Percentiles rank a stretch among this genome's conserved stretches.
Conservation (phyloP, 2,113 vertebrate genomes). For the Rutilus rutilus region DNA sequence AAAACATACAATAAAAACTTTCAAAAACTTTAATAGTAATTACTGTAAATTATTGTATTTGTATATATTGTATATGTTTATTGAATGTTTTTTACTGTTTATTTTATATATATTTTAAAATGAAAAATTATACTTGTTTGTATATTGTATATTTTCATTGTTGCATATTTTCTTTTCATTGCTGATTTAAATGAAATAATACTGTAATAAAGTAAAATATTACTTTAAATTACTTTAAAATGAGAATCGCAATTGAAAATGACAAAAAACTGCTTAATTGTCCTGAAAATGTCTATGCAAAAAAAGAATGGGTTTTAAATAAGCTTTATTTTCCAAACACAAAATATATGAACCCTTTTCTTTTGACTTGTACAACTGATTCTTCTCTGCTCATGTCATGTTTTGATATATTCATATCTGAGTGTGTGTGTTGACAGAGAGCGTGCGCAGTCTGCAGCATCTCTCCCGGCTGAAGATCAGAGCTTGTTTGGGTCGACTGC, state of each 20-base stretch:
- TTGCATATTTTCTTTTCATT: background rate
- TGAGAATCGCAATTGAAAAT: background rate
- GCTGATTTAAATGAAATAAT: background rate
- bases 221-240: background rate
- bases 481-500: slow-evolving; percentile 85
- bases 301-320: too few relatives aligned
- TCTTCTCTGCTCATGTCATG: background rate
- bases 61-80: background rate
- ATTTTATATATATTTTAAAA: background rate
- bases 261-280: too few relatives aligned
- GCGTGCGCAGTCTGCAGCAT: slow-evolving; percentile 85
- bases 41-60: background rate
- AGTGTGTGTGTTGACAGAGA: slow-evolving; percentile 73
- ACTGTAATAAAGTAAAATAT: too few relatives aligned
- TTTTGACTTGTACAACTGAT: background rate
- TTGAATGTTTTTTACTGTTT: background rate
- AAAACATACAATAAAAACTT: too few relatives aligned
- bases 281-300: too few relatives aligned
- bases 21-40: too few relatives aligned
- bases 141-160: background rate
- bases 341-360: background rate
- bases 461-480: slow-evolving; percentile 90
- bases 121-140: background rate
- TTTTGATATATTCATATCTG: background rate
- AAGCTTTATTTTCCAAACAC: too few relatives aligned